phyloP scores from a whole-genome alignment of 2,888 invertebrate species.

The Drosophila anceps region DNA sequence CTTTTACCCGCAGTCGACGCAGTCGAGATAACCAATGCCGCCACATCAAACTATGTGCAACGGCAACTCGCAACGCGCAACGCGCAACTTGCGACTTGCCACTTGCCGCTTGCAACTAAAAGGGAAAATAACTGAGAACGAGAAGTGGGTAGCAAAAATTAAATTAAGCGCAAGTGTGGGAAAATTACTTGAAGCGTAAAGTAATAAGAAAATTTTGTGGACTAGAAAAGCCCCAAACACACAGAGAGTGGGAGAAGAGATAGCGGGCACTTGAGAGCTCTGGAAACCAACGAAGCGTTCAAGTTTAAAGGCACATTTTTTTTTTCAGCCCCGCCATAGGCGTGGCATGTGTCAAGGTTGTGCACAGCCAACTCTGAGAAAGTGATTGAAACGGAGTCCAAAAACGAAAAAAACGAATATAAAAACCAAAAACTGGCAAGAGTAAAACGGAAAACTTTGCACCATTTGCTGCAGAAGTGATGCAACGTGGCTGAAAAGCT shows the following conservation, averaged over 20 bases:
- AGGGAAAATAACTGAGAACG: conserved; percentile 49
- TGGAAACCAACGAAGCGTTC: conserved; percentile 44
- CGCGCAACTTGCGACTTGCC: conserved; percentile 12
- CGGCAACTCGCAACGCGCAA: conserved; percentile 31
- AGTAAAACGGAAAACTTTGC: conserved; percentile 10
- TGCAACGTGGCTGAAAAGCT: conserved; percentile 27
- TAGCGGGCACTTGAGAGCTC: neutral
- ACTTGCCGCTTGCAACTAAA: conserved; percentile 41
- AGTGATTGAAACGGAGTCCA: conserved; percentile 48
- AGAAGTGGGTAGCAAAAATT: conserved; percentile 64
- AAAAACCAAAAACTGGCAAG: neutral
- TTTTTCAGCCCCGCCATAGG: conserved; percentile 24
- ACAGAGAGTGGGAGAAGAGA: neutral
- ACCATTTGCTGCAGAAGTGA: conserved; percentile 19
- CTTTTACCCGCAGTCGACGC: conserved; percentile 34
- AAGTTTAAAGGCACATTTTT: conserved; percentile 43
- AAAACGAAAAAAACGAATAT: too few species aligned
- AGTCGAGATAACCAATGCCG: conserved; percentile 8
- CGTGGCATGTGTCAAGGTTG: conserved; percentile 70
- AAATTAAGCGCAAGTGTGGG: conserved; percentile 78
- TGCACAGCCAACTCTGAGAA: conserved; percentile 28
- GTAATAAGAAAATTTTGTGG: conserved; percentile 70
- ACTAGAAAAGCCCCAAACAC: conserved; percentile 27
- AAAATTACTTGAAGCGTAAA: conserved; percentile 74
- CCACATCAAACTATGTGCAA: conserved; percentile 42